Evolutionary conservation across 2,888 invertebrate species (phyloP).

Genomic region (Pilophorus perplexus): DNA sequence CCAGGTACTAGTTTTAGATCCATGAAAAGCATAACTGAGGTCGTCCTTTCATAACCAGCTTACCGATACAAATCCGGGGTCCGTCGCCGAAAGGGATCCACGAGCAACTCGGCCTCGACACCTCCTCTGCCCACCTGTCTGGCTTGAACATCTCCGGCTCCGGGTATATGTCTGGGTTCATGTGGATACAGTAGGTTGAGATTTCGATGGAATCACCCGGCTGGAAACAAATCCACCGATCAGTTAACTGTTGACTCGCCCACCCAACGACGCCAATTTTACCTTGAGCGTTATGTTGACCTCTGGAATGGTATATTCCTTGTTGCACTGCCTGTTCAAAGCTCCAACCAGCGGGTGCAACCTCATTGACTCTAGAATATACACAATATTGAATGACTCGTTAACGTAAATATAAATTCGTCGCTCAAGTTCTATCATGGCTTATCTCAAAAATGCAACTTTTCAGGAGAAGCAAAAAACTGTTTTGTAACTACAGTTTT

Average conservation of each 20-base stretch:
- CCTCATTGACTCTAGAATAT: constrained; percentile 31
- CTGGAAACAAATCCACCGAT: not conserved
- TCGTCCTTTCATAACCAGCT: too few species aligned
- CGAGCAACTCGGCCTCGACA: constrained; percentile 13
- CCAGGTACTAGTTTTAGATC: too few species aligned
- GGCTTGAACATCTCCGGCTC: constrained; percentile 26
- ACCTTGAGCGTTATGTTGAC: constrained; percentile 22
- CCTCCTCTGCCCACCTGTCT: constrained; percentile 26
- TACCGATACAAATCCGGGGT: constrained; percentile 38
- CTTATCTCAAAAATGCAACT: too few species aligned
- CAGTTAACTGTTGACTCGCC: too few species aligned
- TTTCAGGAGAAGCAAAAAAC: too few species aligned
- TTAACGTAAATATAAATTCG: too few species aligned
- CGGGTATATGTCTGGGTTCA: constrained; percentile 30
- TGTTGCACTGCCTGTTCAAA: constrained; percentile 30
- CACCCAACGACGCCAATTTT: too few species aligned
- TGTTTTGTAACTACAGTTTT: too few species aligned
- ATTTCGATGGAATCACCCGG: constrained; percentile 19
- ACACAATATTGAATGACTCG: too few species aligned
- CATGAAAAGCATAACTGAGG: too few species aligned
- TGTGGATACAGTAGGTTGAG: constrained; percentile 15
- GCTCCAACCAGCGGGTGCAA: constrained; percentile 15
- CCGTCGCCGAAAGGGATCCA: constrained; percentile 37
- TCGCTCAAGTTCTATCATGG: too few species aligned
- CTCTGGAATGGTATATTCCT: constrained; percentile 23